A percentile compares a stretch with the other conserved stretches of the same genome.
Conservation (phyloP, 2,797 vertebrate species). For the Notolepis coatsorum region DNA sequence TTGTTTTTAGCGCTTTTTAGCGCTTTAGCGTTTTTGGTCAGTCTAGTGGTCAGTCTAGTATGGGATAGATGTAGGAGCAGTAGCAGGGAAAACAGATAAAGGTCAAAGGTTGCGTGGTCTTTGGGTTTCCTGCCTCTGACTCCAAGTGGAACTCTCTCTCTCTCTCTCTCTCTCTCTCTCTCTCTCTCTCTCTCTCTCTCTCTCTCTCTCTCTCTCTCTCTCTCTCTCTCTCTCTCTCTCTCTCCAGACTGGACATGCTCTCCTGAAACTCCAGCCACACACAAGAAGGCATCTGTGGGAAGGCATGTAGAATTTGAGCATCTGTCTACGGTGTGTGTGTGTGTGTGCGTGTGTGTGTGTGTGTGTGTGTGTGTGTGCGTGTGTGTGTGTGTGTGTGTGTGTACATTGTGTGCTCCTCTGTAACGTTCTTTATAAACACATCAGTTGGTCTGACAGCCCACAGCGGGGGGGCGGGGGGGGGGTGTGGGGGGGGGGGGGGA, state of each 20-base stretch:
- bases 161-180: constrained; percentile 4
- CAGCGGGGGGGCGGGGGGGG: constrained; percentile 76
- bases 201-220: constrained; percentile 8
- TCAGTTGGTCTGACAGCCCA: constrained; percentile 93
- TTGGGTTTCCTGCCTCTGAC: constrained; percentile 77
- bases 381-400: constrained; percentile 33
- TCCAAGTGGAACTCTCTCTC: constrained; percentile 50
- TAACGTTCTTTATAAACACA: constrained; percentile 96
- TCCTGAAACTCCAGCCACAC: constrained; percentile 8
- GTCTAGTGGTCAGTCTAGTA: constrained; percentile 41
- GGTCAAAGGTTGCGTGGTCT: constrained; percentile 75
- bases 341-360: constrained; percentile 23
- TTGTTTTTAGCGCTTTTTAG: no score
- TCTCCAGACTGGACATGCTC: constrained; percentile 4
- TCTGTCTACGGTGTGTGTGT: constrained; percentile 13
- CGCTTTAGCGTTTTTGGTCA: no score
- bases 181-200: constrained; percentile 1
- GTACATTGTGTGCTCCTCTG: constrained; percentile 51
- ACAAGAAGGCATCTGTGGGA: constrained; percentile 13
- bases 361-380: constrained; percentile 9
- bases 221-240: constrained; percentile 7
- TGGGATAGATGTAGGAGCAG: constrained; percentile 70
- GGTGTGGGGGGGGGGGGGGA: constrained; percentile 70
- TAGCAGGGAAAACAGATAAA: constrained; percentile 65
- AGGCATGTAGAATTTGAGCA: constrained; percentile 11